A percentile compares a stretch with the other conserved stretches of the same genome.
phyloP scores from a whole-genome alignment of 2,888 invertebrate genomes.

The Zootermopsis nevadensis region DNA sequence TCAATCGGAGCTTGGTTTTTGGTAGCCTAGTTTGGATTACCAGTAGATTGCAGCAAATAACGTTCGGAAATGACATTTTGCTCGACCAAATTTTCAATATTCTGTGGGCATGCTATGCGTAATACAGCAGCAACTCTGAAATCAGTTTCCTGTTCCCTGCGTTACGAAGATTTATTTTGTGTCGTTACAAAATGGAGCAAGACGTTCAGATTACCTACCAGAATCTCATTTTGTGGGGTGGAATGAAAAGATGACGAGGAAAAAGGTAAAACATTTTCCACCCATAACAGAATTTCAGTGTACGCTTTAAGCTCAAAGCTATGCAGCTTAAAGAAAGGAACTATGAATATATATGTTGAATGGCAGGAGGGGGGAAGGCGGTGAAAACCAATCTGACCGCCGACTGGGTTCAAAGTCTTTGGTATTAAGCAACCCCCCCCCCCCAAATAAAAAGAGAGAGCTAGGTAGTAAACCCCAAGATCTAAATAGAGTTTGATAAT shows the following conservation, averaged over 20 bases:
- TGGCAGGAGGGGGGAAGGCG: neutral
- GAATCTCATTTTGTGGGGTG: conserved; percentile 11
- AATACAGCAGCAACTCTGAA: neutral
- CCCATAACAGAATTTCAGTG: neutral
- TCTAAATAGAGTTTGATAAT: neutral
- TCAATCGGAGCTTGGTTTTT: too few relatives aligned
- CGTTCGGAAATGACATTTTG: neutral
- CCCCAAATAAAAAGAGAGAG: too few relatives aligned
- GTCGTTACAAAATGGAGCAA: conserved; percentile 1
- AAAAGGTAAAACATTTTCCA: neutral
- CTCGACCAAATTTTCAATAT: neutral
- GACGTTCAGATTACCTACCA: neutral
- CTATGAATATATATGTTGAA: neutral
- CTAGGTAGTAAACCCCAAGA: neutral
- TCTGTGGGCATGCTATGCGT: neutral
- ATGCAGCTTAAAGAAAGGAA: neutral
- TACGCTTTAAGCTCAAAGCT: conserved; percentile 8
- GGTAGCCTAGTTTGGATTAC: too few relatives aligned
- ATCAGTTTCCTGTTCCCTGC: neutral
- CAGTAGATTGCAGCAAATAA: too few relatives aligned
- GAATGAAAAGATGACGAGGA: neutral
- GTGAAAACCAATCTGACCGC: neutral
- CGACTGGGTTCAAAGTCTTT: neutral
- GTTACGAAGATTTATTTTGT: neutral
- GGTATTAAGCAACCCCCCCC: neutral